Base-by-base conservation (phyloP, 2,797 vertebrate genomes). In the Gallinago stenura region DNA sequence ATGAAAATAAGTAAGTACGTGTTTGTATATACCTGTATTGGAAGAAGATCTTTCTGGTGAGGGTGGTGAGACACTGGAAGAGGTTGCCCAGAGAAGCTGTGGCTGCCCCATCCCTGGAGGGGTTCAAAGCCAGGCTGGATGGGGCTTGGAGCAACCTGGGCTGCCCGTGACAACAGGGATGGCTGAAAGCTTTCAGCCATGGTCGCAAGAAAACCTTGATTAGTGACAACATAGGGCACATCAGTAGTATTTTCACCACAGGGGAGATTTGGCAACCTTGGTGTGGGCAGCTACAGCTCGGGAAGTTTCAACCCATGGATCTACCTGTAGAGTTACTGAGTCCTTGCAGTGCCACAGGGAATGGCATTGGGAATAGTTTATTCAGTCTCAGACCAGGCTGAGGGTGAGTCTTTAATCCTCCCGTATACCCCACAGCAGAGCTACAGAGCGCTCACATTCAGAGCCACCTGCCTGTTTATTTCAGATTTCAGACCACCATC, bases 181-280 rank as follows among this genome's bases (percentile, higher is more conserved):
- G 53, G 31, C 78, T 83, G 60, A 82, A 87, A 51, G 39, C 12
- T 76, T 12, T 73, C 48, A 39, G 61, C 31, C 61, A 15, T 0
- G 0, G 48, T 31, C 12, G 4, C 54, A 69, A 51, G 41, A 70
- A 83, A 83, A 43, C n/a, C 35, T 62, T 43, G 45, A 35, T 79
- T 39, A 28, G 26, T 77, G 64, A 41, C 7, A 25, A 30, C 0
- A 0, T 1, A 19, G 48, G 35, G 58, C 33, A 9, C 7, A 72
- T 75, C 8, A 58, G 33, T 64, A 61, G 18, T 24, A 26, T 75
- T 94, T 90, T 45, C 41, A 80, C 41, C 16, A 22, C 33, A 11
- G 0, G 1, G 71, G 15, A 83, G 60, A 58, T 62, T 48, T 57
- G 45, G 45, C 46, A 70, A 1, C 64, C 33, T 56, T 1, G 4